Base-by-base conservation (phyloP, 2,113 vertebrate species). In the Megaceryle maxima region DNA sequence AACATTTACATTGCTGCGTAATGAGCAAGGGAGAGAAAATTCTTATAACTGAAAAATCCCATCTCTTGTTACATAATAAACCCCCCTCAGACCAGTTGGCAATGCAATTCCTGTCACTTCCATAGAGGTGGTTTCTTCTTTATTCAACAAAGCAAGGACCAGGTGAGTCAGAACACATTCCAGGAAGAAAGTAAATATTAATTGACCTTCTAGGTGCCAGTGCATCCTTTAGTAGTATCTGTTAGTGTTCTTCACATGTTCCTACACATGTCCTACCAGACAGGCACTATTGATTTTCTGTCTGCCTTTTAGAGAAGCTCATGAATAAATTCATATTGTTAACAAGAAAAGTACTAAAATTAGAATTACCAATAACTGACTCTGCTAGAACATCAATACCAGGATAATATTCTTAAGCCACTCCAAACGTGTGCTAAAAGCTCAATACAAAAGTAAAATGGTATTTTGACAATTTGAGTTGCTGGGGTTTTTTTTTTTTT, bases 281-380 rank as follows among this genome's bases (percentile, higher is more conserved):
- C 50, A 51, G 83, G 25, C 56, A 66, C 31, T 5, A 79, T 83
- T 66, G 90, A 91, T 85, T 93, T 92, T 41, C 78, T 92, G 83
- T 69, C 87, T 50, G n/a, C 2, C 0, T 46, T 43, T 35, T 64
- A 48, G 62, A 37, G n/a, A 77, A 74, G 16, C 57, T 79, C 29
- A 82, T 88, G 76, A 83, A 91, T 91, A 57, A 79, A 93, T 91
- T 91, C 84, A 91, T 56, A 28, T 51, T 75, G 67, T 88, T 94
- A 91, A 88, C 85, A 94, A 67, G 44, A 66, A 82, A 25, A 1
- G 1, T 59, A 37, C 70, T 60, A 41, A 80, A 70, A 78, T n/a
- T 68, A 44, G 64, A 90, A 59, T 69, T 86, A 69, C 35, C 37
- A n/a, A 66, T 86, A 94, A 79, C 62, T 78, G 72, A 50, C 33